Conservation (phyloP, 2,888 invertebrate genomes). For the Macropis europaea region DNA sequence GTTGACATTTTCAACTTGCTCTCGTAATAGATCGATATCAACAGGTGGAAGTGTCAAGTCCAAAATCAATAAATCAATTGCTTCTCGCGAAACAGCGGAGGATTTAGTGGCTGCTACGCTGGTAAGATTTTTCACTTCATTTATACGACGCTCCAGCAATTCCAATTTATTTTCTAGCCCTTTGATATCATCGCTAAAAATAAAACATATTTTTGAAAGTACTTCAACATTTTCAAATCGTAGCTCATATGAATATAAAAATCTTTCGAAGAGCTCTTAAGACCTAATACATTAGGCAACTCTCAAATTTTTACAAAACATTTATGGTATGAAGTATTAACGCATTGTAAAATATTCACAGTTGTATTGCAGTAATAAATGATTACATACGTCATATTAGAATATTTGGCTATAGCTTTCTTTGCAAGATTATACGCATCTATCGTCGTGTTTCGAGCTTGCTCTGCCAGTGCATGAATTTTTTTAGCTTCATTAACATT, state of each 20-base stretch:
- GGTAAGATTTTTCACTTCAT: conserved; percentile 86
- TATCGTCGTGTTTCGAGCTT: conserved; percentile 90
- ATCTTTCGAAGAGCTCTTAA: no score
- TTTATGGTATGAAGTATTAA: not conserved
- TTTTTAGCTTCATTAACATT: conserved; percentile 87
- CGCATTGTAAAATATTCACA: no score
- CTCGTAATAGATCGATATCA: conserved; percentile 86
- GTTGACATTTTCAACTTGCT: conserved; percentile 86
- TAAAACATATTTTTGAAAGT: not conserved
- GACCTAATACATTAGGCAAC: no score
- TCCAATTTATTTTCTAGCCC: conserved; percentile 85
- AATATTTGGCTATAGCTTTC: conserved; percentile 88
- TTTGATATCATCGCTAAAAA: conserved; percentile 84
- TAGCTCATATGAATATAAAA: no score
- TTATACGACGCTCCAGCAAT: conserved; percentile 86
- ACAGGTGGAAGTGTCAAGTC: conserved; percentile 89
- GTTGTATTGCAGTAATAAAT: conserved; percentile 16
- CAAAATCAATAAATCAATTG: conserved; percentile 89
- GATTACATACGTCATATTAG: conserved; percentile 84
- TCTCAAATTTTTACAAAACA: no score
- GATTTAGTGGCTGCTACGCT: conserved; percentile 88
- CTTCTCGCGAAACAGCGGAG: conserved; percentile 89
- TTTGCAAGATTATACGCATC: conserved; percentile 91
- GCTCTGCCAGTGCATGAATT: conserved; percentile 88
- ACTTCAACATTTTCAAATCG: not conserved